Base-by-base conservation (phyloP, 2,113 vertebrate species). In the Beaufortia kweichowensis region DNA sequence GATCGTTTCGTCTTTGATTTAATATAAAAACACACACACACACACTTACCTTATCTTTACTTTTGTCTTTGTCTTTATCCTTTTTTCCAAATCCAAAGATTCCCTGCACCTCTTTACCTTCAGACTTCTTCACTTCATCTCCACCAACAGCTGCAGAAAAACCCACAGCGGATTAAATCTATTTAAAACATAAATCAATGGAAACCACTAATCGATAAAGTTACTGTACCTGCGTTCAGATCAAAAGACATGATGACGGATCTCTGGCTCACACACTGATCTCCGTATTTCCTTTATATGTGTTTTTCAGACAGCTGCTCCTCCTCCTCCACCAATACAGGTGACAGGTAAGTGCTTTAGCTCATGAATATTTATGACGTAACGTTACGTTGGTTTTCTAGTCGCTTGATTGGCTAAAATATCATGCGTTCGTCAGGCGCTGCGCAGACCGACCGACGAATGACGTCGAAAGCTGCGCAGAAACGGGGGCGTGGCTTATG, bases 81-180 rank as follows among this genome's bases (percentile, higher is more conserved):
- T 65, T 69, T n/a, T 78, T 59, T 56, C 83, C 90, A n/a, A 87
- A 85, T 0, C 80, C 78, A 24, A 19, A 86, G 1, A 1, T 59
- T 0, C 88, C 3, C 41, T 91, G 85, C 41, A 89, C 82, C 10
- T 87, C 74, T 0, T 87, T 67, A 1, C 75, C 72, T 12, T 69
- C 79, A 2, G 70, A 5, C 55, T 85, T 87, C 66, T 83, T 85
- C 46, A 90, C 60, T 0, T 0, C 50, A 0, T 71, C 65, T 0
- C 55, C 28, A 4, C 24, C 77, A 0, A 81, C 0, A 63, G 89
- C 91, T 91, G 71, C 33, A 9, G 28, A 41, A 66, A 8, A 57
- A 33, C 11, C 8, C 35, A 39, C 9, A 39, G 35, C 8, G 8
- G 11, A 39, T 39, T 39, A 39, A 33, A 23, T 5, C 14, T 14